A percentile compares a stretch with the other conserved stretches of the same genome.
phyloP scores from a whole-genome alignment of 1,140 invertebrate genomes.

The Leptinotarsa defecta region DNA sequence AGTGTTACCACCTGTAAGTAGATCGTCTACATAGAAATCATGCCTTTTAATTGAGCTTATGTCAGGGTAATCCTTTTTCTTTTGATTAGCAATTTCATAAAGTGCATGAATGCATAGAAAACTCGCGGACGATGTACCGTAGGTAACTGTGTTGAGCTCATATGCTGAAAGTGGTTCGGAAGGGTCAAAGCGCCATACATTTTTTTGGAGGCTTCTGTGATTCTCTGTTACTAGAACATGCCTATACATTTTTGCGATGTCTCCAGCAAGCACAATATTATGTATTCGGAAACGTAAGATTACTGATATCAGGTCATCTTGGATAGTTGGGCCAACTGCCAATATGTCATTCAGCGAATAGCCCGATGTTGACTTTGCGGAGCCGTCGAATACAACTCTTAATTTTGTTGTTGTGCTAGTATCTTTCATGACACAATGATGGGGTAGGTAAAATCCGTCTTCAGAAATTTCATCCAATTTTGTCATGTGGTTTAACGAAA shows the following conservation, averaged over 20 bases:
- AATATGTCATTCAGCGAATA: conserved; percentile 44
- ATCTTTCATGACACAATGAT: conserved; percentile 53
- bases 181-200: conserved; percentile 31
- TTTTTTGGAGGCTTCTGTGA: conserved; percentile 44
- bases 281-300: conserved; percentile 55
- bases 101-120: conserved; percentile 50
- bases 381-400: conserved; percentile 40
- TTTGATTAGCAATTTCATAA: conserved; percentile 49
- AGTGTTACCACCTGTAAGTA: conserved; percentile 50
- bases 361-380: conserved; percentile 39
- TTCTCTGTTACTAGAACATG: conserved; percentile 46
- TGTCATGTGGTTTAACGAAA: not conserved
- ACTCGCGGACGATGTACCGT: conserved; percentile 48
- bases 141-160: conserved; percentile 49
- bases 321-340: conserved; percentile 41
- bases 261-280: conserved; percentile 43
- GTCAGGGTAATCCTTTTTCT: conserved; percentile 37
- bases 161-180: not conserved
- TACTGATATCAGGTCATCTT: conserved; percentile 44
- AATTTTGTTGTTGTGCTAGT: conserved; percentile 48
- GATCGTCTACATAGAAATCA: conserved; percentile 59
- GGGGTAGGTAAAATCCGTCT: conserved; percentile 24
- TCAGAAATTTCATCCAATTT: not conserved
- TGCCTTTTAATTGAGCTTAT: conserved; percentile 44
- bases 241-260: conserved; percentile 56